Evolutionary conservation across 2,888 invertebrate species (phyloP).

Genomic region (Cryptops parisi): DNA sequence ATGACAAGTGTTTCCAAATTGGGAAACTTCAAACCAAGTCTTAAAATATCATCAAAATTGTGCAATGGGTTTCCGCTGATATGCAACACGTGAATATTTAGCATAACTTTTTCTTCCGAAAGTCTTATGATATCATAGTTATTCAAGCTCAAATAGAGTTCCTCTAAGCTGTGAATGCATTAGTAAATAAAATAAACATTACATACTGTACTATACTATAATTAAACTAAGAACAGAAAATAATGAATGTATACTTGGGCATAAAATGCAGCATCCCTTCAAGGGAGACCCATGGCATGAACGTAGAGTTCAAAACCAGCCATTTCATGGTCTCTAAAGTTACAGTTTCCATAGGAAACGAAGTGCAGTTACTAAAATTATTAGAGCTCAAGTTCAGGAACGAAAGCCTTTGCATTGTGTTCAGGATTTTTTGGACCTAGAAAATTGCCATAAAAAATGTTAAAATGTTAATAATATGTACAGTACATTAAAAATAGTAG

Average conservation of each 20-base stretch:
- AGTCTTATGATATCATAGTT: constrained; percentile 64
- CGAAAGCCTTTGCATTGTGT: constrained; percentile 73
- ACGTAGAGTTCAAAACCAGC: constrained; percentile 74
- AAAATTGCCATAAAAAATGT: constrained; percentile 20
- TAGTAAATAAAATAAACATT: constrained; percentile 15
- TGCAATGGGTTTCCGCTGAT: constrained; percentile 77
- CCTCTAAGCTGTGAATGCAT: constrained; percentile 47
- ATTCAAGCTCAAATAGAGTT: constrained; percentile 83
- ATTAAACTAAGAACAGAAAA: background rate
- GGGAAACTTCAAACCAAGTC: constrained; percentile 73
- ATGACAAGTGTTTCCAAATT: constrained; percentile 67
- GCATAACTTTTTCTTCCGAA: constrained; percentile 33
- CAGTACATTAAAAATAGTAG: too few relatives aligned
- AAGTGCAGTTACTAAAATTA: constrained; percentile 36
- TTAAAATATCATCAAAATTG: constrained; percentile 66
- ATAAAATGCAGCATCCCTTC: constrained; percentile 46
- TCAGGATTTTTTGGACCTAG: constrained; percentile 68
- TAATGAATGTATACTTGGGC: constrained; percentile 31
- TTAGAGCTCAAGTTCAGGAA: constrained; percentile 90
- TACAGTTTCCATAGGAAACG: constrained; percentile 16
- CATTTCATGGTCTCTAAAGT: constrained; percentile 36
- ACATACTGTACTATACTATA: constrained; percentile 3
- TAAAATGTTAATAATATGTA: too few relatives aligned
- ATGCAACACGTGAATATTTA: constrained; percentile 59
- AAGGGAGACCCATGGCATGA: constrained; percentile 70